These are phyloP conservation scores for Atherinosoma microstoma DNA, from an alignment of 2,797 vertebrate genomes.

Conservation along the genomic window DNA sequence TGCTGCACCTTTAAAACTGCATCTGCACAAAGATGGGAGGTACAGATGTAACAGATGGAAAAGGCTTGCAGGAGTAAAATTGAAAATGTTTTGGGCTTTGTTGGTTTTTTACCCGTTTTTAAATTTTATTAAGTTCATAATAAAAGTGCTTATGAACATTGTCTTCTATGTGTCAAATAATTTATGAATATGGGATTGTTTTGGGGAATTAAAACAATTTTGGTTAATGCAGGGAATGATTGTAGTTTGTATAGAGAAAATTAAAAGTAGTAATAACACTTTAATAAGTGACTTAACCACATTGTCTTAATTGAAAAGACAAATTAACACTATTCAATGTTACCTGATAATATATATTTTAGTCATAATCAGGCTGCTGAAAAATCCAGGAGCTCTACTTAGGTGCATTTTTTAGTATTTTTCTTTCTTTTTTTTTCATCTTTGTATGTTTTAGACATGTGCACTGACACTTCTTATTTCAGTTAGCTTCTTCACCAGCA, in stretches of 20 bases:
- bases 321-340: neutral
- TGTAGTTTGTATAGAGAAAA: too few species aligned
- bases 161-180: too few species aligned
- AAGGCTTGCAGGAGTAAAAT: neutral
- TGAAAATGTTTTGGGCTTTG: too few species aligned
- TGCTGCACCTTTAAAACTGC: neutral
- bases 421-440: neutral
- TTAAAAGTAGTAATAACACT: too few species aligned
- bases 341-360: neutral
- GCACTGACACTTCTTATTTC: conserved; percentile 16
- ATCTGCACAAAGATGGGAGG: neutral
- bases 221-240: too few species aligned
- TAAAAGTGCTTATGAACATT: neutral
- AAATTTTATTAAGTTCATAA: too few species aligned
- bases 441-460: conserved; percentile 8
- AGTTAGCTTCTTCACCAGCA: conserved; percentile 26
- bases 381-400: neutral
- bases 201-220: too few species aligned
- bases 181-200: too few species aligned
- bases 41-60: neutral
- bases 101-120: neutral
- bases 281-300: too few species aligned
- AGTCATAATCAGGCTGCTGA: neutral
- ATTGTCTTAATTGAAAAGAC: too few species aligned
- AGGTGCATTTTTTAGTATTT: neutral